Percentiles rank a stretch among this genome's conserved stretches.
These are phyloP conservation scores for Trichonephila clavipes DNA, from an alignment of 1,140 invertebrate species.

Conservation along the genomic window DNA sequence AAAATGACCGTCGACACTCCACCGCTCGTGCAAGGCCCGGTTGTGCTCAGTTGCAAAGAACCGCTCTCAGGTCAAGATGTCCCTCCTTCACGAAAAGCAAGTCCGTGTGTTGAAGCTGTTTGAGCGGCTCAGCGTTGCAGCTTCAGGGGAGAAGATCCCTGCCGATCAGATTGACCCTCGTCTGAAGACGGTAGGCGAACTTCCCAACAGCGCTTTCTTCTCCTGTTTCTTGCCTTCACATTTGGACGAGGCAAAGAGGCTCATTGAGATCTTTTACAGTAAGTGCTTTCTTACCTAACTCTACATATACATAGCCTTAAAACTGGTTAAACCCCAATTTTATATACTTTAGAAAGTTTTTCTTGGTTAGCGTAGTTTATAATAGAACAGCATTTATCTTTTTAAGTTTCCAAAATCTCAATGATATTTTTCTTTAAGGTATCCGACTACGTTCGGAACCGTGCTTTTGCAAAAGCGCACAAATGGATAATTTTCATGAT, in stretches of 20 bases:
- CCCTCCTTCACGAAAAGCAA: conserved; percentile 73
- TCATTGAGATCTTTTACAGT: conserved; percentile 69
- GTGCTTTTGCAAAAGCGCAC: too few relatives aligned
- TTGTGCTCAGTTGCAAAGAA: conserved; percentile 60
- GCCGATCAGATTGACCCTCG: conserved; percentile 50
- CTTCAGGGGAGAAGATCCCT: conserved; percentile 51
- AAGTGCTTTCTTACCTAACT: not conserved
- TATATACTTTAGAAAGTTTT: too few relatives aligned
- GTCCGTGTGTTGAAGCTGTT: conserved; percentile 70
- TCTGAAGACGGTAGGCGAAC: conserved; percentile 25
- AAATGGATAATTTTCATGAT: too few relatives aligned
- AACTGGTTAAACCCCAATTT: too few relatives aligned
- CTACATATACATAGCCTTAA: too few relatives aligned
- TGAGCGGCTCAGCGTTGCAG: conserved; percentile 59
- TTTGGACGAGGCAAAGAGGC: conserved; percentile 74
- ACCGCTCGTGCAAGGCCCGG: conserved; percentile 29
- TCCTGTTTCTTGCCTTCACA: conserved; percentile 80
- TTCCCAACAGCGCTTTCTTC: conserved; percentile 76
- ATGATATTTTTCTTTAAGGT: too few relatives aligned
- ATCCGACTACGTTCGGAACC: too few relatives aligned
- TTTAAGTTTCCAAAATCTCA: too few relatives aligned
- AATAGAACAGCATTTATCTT: too few relatives aligned
- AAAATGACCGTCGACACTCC: not conserved
- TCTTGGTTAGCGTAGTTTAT: too few relatives aligned
- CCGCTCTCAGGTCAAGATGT: conserved; percentile 51